These are phyloP conservation scores for Pissodes strobi DNA, from an alignment of 1,140 invertebrate species.

Conservation along the genomic window DNA sequence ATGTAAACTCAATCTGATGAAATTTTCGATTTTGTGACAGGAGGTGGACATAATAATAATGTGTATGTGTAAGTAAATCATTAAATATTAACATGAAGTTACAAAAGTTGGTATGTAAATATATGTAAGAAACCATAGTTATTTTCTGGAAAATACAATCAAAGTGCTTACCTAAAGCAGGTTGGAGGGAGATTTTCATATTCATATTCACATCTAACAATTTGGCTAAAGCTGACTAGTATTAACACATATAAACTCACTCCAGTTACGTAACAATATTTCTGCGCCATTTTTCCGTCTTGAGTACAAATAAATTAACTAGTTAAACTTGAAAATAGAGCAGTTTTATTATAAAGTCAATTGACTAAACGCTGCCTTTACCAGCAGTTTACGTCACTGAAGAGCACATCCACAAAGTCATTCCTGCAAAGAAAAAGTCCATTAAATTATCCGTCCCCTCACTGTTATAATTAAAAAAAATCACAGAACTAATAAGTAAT, in stretches of 20 bases:
- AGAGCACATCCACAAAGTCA: slow-evolving; percentile 23
- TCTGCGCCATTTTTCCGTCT: slow-evolving; percentile 30
- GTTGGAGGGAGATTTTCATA: slow-evolving; percentile 35
- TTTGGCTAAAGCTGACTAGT: slow-evolving; percentile 35
- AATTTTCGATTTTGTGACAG: too few relatives aligned
- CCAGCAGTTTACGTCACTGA: slow-evolving; percentile 19
- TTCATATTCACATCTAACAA: slow-evolving; percentile 29
- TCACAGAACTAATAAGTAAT: slow-evolving; percentile 18
- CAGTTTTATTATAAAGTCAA: slow-evolving; percentile 3
- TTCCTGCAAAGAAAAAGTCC: slow-evolving; percentile 33
- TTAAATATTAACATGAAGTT: too few relatives aligned
- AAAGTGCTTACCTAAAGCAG: slow-evolving; percentile 41
- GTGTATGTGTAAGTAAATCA: too few relatives aligned
- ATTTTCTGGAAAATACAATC: too few relatives aligned
- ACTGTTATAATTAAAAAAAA: slow-evolving; percentile 6
- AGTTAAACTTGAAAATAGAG: slow-evolving; percentile 10
- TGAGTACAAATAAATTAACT: neutral
- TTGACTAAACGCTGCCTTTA: neutral
- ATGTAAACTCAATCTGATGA: too few relatives aligned
- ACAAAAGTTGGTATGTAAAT: too few relatives aligned
- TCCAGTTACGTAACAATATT: slow-evolving; percentile 19
- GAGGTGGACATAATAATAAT: too few relatives aligned
- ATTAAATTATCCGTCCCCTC: slow-evolving; percentile 17
- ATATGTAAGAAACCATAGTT: too few relatives aligned
- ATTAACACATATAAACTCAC: slow-evolving; percentile 35